phyloP scores from a whole-genome alignment of 2,113 vertebrate genomes.

The Gambusia affinis region DNA sequence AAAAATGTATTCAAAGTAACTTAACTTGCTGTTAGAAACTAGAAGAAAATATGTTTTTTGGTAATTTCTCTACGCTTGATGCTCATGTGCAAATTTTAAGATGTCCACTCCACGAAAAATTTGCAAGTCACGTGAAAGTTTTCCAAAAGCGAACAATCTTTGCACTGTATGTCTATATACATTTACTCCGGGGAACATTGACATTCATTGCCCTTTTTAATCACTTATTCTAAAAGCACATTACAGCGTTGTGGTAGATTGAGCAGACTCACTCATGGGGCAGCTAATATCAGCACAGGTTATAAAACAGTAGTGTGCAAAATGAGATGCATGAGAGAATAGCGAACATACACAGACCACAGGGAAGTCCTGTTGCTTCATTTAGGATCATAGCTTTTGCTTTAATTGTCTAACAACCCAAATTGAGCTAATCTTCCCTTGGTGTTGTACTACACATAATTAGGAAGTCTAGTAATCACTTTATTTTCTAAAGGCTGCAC shows the following conservation, averaged over 20 bases:
- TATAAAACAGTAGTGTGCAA: constrained; percentile 47
- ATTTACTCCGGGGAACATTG: neutral
- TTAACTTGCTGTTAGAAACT: too few species aligned
- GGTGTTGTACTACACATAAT: neutral
- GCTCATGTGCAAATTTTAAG: too few species aligned
- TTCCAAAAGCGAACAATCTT: too few species aligned
- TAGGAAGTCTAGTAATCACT: too few species aligned
- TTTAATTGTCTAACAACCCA: constrained; percentile 14
- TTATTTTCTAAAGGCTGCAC: neutral
- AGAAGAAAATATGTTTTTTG: too few species aligned
- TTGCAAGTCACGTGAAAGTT: too few species aligned
- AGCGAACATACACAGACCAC: constrained; percentile 24
- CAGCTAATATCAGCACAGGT: constrained; percentile 54
- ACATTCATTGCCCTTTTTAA: constrained; percentile 7
- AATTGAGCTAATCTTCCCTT: constrained; percentile 16
- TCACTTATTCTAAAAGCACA: constrained; percentile 26
- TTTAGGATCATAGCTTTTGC: constrained; percentile 8
- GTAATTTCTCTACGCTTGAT: too few species aligned
- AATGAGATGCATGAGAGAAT: constrained; percentile 51
- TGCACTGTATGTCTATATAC: neutral
- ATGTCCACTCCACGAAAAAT: too few species aligned
- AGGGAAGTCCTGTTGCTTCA: constrained; percentile 6
- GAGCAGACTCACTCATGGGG: constrained; percentile 49
- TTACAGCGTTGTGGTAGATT: constrained; percentile 37
- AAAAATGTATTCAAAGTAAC: too few species aligned